Base-by-base conservation (phyloP, 2,113 vertebrate species). In the Danionella cerebrum region DNA sequence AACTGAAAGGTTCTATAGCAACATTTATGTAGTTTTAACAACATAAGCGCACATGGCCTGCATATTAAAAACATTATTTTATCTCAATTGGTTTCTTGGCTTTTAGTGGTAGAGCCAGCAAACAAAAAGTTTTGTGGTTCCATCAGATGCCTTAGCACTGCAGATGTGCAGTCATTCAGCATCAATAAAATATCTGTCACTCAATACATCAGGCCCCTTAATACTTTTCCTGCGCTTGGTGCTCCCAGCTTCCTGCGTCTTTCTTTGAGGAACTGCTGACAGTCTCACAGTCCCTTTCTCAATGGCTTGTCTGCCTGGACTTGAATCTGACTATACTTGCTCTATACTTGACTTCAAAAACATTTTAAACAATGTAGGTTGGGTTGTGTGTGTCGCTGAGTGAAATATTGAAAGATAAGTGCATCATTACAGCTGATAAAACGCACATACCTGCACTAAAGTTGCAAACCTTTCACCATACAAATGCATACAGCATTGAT, bases 261-360 rank as follows among this genome's bases (percentile, higher is more conserved):
- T 74, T 71, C 54, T 72, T 67, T 63, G 69, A 74, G 72, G 39
- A 78, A 58, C 42, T 63, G 67, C 58, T 74, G 76, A 79, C 81
- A 82, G 78, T 73, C 75, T 78, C 47, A 25, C 70, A 65, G 6
- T 29, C 67, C 67, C 68, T 75, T 69, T 73, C 73, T 62, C 53
- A 68, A 67, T 70, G 70, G 72, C 50, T 59, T 41, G 48, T 27
- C 48, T 74, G 77, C 69, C 70, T 59, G 54, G 57, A 71, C 60
- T 71, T 64, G 64, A 73, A 68, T 68, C 68, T 39, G 33, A 48
- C 45, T 55, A 68, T n/a, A n/a, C n/a, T n/a, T n/a, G n/a, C n/a
- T n/a, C n/a, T n/a, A n/a, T n/a, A n/a, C n/a, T n/a, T n/a, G n/a
- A n/a, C n/a, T n/a, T n/a, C n/a, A n/a, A n/a, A n/a, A n/a, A n/a